Conservation (phyloP, 2,888 invertebrate genomes). For the Uloborus plumipes region DNA sequence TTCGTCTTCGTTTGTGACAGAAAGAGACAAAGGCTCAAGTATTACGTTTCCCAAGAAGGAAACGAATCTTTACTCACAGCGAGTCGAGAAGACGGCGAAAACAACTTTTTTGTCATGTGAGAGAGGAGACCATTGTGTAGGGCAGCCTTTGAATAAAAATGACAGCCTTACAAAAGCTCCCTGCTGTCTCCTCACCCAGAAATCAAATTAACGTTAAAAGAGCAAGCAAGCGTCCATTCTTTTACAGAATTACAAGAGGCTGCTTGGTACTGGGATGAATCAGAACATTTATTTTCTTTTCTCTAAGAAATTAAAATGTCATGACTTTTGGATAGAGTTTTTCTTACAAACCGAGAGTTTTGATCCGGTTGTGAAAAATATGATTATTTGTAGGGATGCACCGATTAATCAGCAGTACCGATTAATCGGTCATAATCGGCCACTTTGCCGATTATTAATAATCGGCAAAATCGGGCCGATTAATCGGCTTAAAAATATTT, state of each 20-base stretch:
- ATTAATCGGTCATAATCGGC: too few species aligned
- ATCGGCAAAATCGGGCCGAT: too few species aligned
- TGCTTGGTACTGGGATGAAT: neutral
- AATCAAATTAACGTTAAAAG: conserved; percentile 53
- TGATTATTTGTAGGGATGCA: too few species aligned
- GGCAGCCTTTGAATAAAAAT: conserved; percentile 55
- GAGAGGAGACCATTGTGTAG: conserved; percentile 24
- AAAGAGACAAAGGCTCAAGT: conserved; percentile 45
- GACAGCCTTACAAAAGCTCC: conserved; percentile 37
- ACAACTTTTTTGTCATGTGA: conserved; percentile 32
- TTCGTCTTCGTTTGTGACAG: conserved; percentile 26
- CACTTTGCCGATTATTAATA: too few species aligned
- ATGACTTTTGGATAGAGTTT: too few species aligned
- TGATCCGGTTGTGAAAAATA: too few species aligned
- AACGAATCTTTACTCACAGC: conserved; percentile 14
- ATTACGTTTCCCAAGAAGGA: conserved; percentile 44
- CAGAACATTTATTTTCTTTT: too few species aligned
- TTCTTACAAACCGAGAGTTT: too few species aligned
- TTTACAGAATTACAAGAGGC: conserved; percentile 5
- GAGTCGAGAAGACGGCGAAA: conserved; percentile 10
- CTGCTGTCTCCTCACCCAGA: conserved; percentile 30
- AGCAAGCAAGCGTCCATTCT: conserved; percentile 25
- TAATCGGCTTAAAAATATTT: too few species aligned
- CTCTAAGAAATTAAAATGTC: too few species aligned
- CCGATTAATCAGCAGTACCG: too few species aligned